phyloP scores from a whole-genome alignment of 2,797 vertebrate species.

The Erethizon dorsatum region DNA sequence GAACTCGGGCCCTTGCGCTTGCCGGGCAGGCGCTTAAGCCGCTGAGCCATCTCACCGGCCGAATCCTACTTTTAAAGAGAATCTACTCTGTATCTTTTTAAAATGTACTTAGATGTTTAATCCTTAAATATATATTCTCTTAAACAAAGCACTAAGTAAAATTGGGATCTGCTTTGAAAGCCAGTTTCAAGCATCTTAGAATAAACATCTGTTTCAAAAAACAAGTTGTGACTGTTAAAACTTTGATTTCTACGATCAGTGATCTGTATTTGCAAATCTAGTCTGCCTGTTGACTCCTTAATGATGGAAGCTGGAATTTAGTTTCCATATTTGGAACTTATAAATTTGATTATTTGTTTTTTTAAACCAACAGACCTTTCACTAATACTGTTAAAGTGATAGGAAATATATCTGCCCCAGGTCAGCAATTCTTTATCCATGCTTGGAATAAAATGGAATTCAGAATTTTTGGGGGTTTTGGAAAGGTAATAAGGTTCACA shows the following conservation, averaged over 20 bases:
- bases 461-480: constrained; percentile 58
- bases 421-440: constrained; percentile 6
- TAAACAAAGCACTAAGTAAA: constrained; percentile 18
- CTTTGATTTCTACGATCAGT: constrained; percentile 7
- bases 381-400: constrained; percentile 48
- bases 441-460: constrained; percentile 48
- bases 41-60: no score
- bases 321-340: neutral
- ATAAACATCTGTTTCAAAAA: constrained; percentile 39
- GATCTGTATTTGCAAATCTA: neutral
- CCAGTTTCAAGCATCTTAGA: neutral
- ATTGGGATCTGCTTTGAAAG: constrained; percentile 7
- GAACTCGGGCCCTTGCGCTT: no score
- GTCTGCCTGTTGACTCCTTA: neutral
- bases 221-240: neutral
- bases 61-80: constrained; percentile 24
- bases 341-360: neutral
- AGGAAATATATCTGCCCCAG: neutral
- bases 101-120: constrained; percentile 32
- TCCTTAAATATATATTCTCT: constrained; percentile 25
- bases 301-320: constrained; percentile 12
- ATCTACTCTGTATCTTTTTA: constrained; percentile 11
- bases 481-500: constrained; percentile 2
- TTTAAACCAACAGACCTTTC: neutral
- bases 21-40: no score